Evolutionary conservation across 1,140 invertebrate species (phyloP).

Genomic region (Eulimnadia texana): DNA sequence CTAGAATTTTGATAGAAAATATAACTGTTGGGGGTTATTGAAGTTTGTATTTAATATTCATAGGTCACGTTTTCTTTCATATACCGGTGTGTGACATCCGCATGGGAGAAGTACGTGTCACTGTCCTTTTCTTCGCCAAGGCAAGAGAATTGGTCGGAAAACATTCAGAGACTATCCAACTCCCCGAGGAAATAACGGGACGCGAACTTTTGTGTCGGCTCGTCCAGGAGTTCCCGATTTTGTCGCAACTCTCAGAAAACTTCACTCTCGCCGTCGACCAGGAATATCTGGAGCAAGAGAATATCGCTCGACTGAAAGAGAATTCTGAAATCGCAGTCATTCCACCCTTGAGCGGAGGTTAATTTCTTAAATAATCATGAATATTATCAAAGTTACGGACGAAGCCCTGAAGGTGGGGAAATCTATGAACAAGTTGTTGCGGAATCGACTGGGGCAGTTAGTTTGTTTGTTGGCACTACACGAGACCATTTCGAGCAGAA

Average conservation of each 20-base stretch:
- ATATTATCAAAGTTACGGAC: conserved; percentile 44
- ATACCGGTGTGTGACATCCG: too few species aligned
- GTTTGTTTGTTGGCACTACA: conserved; percentile 81
- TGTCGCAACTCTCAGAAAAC: conserved; percentile 49
- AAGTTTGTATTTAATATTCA: too few species aligned
- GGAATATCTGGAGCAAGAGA: conserved; percentile 44
- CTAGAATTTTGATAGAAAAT: too few species aligned
- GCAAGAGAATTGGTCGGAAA: conserved; percentile 59
- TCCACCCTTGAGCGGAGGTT: conserved; percentile 71
- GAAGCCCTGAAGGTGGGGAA: conserved; percentile 49
- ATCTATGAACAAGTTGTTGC: conserved; percentile 50
- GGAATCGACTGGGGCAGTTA: conserved; percentile 68
- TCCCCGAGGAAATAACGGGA: conserved; percentile 31
- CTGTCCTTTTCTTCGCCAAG: conserved; percentile 72
- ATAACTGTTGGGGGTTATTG: too few species aligned
- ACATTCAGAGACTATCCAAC: conserved; percentile 33
- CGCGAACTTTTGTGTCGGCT: conserved; percentile 41
- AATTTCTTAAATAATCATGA: conserved; percentile 28
- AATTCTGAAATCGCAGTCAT: conserved; percentile 69
- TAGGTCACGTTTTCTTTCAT: not conserved
- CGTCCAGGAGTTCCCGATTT: conserved; percentile 38
- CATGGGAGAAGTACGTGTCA: conserved; percentile 30
- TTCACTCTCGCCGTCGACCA: conserved; percentile 68
- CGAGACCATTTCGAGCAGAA: conserved; percentile 76
- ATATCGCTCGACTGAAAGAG: conserved; percentile 39